Evolutionary conservation across 1,140 invertebrate species (phyloP), one percentile per base, ranked within the genome.

Genomic region (Atta texana): DNA sequence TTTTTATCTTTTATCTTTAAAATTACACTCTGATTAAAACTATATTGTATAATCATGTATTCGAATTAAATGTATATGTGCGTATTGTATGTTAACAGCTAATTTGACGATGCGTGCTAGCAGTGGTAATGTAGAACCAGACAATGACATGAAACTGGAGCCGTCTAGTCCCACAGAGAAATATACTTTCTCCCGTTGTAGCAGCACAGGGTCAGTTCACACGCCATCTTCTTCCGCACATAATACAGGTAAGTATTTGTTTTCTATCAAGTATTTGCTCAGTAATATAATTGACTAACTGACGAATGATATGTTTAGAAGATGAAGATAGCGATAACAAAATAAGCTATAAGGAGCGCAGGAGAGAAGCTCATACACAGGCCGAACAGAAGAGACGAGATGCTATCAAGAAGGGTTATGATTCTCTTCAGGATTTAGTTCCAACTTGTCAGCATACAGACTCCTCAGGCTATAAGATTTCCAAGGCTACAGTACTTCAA

Each of bases 321-420:
- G 98, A 99, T 95, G 98, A 99, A 94, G 98, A 99, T 93, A 98
- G 98, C 92, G 98, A 98, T 93, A 97, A 97, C 90, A 98, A 97
- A 94, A 94, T 98, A 85, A 98, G 97, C 93, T 99, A 99, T 92
- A 99, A 99, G 95, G 99, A 99, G 92, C 95, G 98, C 39, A 96
- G 99, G 53, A 96, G 99, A 86, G 98, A 99, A 95, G 99, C 99
- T 8, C 99, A 99, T 93, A 99, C 99, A 0, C 98, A 99, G 95
- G 99, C 99, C 3, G 99, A 99, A 95, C 99, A 99, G 94, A 99
- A 99, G 94, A 96, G 99, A 88, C 96, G 99, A 93, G 98, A 99
- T 96, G 98, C 98, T 3, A 99, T 99, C 82, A 99, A 99, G 93
- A 98, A 98, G 94, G 98, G 98, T 1, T 99, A 99, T 94, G 98